Percentiles rank a stretch among this genome's conserved stretches.
These are phyloP conservation scores for Rhyacophila evoluta DNA, from an alignment of 2,888 invertebrate species.

Conservation along the genomic window DNA sequence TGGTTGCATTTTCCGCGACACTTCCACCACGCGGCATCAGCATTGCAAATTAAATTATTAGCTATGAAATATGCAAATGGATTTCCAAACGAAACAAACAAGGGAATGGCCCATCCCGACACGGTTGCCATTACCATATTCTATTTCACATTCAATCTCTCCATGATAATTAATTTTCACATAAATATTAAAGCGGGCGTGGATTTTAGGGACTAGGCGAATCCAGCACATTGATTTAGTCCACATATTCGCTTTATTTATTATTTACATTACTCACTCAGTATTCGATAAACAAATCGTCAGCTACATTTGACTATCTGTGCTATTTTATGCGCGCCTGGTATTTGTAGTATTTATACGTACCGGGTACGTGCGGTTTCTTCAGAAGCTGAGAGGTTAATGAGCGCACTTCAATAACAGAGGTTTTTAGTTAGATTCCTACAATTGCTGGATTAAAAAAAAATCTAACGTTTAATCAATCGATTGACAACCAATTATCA, in stretches of 20 bases:
- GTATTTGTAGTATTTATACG: too few relatives aligned
- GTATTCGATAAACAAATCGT: background rate
- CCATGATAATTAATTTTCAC: background rate
- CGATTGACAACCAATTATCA: too few relatives aligned
- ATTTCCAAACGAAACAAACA: conserved; percentile 30
- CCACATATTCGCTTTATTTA: background rate
- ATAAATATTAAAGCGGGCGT: conserved; percentile 6
- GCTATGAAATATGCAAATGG: conserved; percentile 51
- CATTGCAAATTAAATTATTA: conserved; percentile 48
- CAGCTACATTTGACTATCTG: background rate
- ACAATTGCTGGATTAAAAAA: too few relatives aligned
- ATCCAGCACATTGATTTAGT: background rate
- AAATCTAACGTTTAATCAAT: too few relatives aligned
- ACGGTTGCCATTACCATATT: background rate
- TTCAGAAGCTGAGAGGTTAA: too few relatives aligned
- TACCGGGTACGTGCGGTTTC: too few relatives aligned
- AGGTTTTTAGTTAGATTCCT: too few relatives aligned
- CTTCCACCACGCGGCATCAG: conserved; percentile 20
- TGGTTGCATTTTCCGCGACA: background rate
- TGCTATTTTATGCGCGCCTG: background rate
- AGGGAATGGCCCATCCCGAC: background rate
- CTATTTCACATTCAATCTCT: background rate
- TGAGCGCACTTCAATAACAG: too few relatives aligned
- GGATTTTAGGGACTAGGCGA: background rate
- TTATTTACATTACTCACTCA: background rate